Conservation (phyloP, 2,113 vertebrate species). For the Pampusana beccarii region DNA sequence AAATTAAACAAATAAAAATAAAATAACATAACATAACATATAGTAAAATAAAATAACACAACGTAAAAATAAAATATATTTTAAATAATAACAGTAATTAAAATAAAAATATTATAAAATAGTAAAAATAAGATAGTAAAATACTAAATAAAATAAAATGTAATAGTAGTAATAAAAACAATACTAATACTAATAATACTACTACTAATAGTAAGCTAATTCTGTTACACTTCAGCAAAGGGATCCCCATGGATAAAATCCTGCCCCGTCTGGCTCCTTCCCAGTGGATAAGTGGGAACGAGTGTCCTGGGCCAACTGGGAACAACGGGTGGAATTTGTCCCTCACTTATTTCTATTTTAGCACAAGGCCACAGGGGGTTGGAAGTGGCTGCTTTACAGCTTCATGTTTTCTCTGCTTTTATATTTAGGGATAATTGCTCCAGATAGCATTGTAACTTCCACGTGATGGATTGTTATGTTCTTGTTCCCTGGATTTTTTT, state of each 20-base stretch:
- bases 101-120: too few species aligned
- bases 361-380: not conserved
- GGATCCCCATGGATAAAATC: rapidly evolving
- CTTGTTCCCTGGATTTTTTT: not conserved
- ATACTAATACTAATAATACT: too few species aligned
- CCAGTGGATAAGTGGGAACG: rapidly evolving
- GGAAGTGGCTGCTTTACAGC: not conserved
- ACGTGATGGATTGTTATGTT: rapidly evolving
- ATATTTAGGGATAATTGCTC: not conserved
- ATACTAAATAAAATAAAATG: too few species aligned
- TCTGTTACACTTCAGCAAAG: not conserved
- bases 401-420: rapidly evolving
- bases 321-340: not conserved
- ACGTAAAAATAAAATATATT: too few species aligned
- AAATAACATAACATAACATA: too few species aligned
- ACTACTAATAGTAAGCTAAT: not conserved
- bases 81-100: too few species aligned
- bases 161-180: too few species aligned
- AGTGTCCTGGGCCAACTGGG: not conserved
- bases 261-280: not conserved
- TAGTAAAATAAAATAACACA: too few species aligned
- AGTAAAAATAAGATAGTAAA: too few species aligned
- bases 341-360: not conserved
- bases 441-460: not conserved
- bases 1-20: too few species aligned